Evolutionary conservation across 1,140 invertebrate species (phyloP), one percentile per base, ranked within the genome.

Genomic region (Mizuhopecten yessoensis): DNA sequence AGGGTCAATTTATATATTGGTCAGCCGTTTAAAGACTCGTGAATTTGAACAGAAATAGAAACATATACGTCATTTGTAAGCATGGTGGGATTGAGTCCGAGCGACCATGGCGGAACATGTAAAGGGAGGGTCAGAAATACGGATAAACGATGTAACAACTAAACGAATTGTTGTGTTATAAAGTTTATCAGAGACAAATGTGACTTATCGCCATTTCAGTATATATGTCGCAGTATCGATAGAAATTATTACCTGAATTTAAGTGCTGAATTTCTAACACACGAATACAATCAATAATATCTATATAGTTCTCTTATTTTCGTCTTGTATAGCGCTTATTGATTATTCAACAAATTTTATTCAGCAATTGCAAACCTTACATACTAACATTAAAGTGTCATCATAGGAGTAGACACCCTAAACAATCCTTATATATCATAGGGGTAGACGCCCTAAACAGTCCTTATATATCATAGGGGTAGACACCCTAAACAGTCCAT

Each of bases 41-140:
- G 57, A 3, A 75, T 75, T 75, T 75, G 23, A 7, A 29, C 23
- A 13, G 57, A 39, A 9, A 75, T 75, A 29, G 17, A 29, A 75
- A 75, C 23, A 45, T 7, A 13, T 13, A 39, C 2, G 45, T n/a
- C 23, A 75, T 75, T 75, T 75, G 57, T 75, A 5, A 75, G 29
- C 17, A n/a, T 29, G 7, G 15, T 7, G 23, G 57, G 57, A 75
- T 75, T 75, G 57, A 75, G 57, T 75, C 57, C 57, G n/a, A 75
- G n/a, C 57, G 57, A 75, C n/a, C 57, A 75, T 75, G 11, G 57
- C 57, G 11, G n/a, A 75, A 75, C 57, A 75, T 13, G 57, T 75
- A 75, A 75, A 3, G 57, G 57, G 57, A 75, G 57, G 23, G 57
- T 75, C 57, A 75, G 45, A 75, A 75, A 75, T 75, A 75, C 23